A percentile compares a stretch with the other conserved stretches of the same genome.
phyloP scores from a whole-genome alignment of 2,888 invertebrate genomes.

The Mythimna pallens region DNA sequence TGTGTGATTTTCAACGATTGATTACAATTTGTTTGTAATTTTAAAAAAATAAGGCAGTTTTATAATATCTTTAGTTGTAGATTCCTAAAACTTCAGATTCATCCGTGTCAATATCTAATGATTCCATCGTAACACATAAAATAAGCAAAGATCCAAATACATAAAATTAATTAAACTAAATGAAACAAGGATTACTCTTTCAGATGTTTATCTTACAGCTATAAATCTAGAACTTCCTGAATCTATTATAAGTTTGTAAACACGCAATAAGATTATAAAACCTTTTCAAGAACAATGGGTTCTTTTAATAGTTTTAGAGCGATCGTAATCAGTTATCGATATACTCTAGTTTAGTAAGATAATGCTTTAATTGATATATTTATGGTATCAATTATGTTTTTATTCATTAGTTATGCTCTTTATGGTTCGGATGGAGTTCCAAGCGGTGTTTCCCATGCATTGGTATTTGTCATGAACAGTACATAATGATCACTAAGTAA shows the following conservation, averaged over 20 bases:
- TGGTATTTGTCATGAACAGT: constrained; percentile 21
- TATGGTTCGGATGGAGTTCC: constrained; percentile 39
- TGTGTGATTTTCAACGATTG: neutral
- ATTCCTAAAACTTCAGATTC: neutral
- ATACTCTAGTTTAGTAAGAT: constrained; percentile 45
- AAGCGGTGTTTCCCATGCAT: constrained; percentile 21
- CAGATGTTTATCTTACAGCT: constrained; percentile 45
- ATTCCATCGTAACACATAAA: neutral
- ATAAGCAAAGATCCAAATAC: neutral
- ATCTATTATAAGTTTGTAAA: constrained; percentile 33
- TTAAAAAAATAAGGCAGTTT: too few species aligned
- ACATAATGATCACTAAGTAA: neutral
- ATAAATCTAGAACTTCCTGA: constrained; percentile 55
- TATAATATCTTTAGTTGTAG: too few species aligned
- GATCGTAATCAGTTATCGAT: constrained; percentile 43
- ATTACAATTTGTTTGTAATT: too few species aligned
- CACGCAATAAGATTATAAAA: constrained; percentile 51
- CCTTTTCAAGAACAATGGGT: constrained; percentile 54
- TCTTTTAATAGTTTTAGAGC: constrained; percentile 33
- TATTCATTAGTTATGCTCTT: constrained; percentile 28
- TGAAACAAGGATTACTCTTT: constrained; percentile 27
- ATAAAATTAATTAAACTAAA: constrained; percentile 5
- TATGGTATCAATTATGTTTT: constrained; percentile 46
- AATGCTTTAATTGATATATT: constrained; percentile 46
- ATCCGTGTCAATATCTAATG: neutral